Evolutionary conservation across 2,797 vertebrate genomes (phyloP).

Genomic region (Vireo griseus): DNA sequence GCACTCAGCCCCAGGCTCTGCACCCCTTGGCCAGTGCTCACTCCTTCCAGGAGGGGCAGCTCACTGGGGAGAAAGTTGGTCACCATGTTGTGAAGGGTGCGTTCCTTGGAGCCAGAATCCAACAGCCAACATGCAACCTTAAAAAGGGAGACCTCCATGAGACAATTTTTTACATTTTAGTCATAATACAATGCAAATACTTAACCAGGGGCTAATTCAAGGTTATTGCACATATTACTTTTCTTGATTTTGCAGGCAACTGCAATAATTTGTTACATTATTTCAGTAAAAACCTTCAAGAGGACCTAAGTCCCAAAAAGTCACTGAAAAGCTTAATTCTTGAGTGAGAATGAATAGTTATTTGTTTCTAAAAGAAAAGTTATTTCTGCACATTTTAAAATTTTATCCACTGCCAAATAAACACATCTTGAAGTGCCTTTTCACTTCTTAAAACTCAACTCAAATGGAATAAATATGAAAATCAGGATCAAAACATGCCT

Average conservation of each 20-base stretch:
- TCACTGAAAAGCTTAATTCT: not conserved
- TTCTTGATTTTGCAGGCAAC: not conserved
- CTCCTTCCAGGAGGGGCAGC: conserved; percentile 82
- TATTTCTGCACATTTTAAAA: not conserved
- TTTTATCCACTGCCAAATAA: not conserved
- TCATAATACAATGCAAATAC: not conserved
- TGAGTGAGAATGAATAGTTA: not conserved
- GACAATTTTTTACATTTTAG: not conserved
- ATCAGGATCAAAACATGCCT: not conserved
- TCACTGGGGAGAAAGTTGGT: conserved; percentile 86
- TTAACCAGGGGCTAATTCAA: not conserved
- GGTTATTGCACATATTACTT: not conserved
- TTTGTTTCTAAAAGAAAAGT: not conserved
- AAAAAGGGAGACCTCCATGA: not conserved
- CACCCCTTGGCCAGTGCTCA: conserved; percentile 75
- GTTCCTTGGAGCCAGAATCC: conserved; percentile 87
- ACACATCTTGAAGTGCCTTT: not conserved
- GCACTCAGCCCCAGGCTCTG: conserved; percentile 81
- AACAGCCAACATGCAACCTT: conserved; percentile 95
- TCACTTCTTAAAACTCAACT: not conserved
- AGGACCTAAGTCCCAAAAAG: not conserved
- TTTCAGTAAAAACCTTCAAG: not conserved
- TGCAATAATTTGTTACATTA: not conserved
- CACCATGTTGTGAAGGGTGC: conserved; percentile 91
- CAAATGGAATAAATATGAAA: not conserved